Conservation (phyloP, 2,888 invertebrate species). For the Nomada fabriciana region DNA sequence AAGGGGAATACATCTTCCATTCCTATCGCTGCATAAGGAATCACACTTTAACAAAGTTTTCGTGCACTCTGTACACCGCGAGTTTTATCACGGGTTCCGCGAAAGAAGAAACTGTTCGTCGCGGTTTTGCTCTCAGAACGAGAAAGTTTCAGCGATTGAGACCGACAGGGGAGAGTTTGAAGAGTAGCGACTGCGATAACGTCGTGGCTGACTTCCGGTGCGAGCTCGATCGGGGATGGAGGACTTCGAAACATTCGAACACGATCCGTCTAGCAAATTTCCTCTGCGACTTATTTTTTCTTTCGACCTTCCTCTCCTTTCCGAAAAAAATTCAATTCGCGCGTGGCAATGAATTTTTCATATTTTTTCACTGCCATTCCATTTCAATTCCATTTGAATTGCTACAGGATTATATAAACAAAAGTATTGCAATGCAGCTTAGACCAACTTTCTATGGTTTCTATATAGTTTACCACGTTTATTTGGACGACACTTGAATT, state of each 20-base stretch:
- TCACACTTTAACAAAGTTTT: constrained; percentile 18
- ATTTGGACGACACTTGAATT: constrained; percentile 23
- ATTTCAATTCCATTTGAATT: neutral
- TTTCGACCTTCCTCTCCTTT: neutral
- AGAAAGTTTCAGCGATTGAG: constrained; percentile 50
- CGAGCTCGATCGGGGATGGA: constrained; percentile 37
- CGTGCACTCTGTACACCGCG: constrained; percentile 18
- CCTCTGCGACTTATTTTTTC: constrained; percentile 11
- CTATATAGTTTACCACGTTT: neutral
- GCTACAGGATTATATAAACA: neutral
- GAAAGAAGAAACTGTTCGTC: constrained; percentile 46
- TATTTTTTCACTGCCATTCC: neutral
- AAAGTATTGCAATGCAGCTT: no score
- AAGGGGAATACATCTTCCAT: neutral
- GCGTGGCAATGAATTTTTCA: neutral
- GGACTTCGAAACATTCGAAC: constrained; percentile 49
- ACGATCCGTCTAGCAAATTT: constrained; percentile 45
- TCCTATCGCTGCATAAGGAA: constrained; percentile 7
- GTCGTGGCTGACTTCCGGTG: constrained; percentile 51
- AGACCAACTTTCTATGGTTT: no score
- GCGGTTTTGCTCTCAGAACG: constrained; percentile 48
- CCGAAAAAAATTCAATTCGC: neutral
- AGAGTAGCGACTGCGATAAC: constrained; percentile 47
- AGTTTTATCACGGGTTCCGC: constrained; percentile 49
- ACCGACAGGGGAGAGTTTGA: constrained; percentile 24